Evolutionary conservation across 2,888 invertebrate genomes (phyloP), one percentile per base, ranked within the genome.

Genomic region (Unio pictorum): DNA sequence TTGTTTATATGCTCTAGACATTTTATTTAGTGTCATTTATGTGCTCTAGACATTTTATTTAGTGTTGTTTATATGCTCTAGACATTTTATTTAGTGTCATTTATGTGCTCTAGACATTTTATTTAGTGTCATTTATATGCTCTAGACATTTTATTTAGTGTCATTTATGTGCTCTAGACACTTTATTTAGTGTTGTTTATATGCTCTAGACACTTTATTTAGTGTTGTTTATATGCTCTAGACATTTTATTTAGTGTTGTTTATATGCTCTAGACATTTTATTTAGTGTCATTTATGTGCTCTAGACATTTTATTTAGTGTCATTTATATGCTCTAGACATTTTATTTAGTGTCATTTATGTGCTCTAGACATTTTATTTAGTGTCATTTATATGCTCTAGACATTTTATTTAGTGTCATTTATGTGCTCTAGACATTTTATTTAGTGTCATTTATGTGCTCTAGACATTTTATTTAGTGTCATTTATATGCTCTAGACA

Each of bases 141-240:
- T n/a, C 8, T 58, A 61, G 6, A 61, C 28, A 4, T 63, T 30
- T 20, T 64, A 23, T 56, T 23, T n/a, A 15, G 54, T 58, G 34
- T 20, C 15, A 23, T 54, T 71, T 45, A 63, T 74, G 71, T 64
- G 72, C 90, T 91, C 64, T 89, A 94, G 95, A 96, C 91, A 7
- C 6, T 58, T 58, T 58, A 6, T n/a, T 58, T n/a, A 58, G n/a
- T 58, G 20, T 3, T 4, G 4, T 57, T 4, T 23, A 57, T 57
- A 4, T 3, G 3, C 3, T 20, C 4, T 57, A 57, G n/a, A 20
- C 57, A 20, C 2, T 57, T 57, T 23, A 57, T n/a, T 23, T n/a
- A 57, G 2, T 57, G 58, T 58, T 1, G 11, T 23, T 58, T 7
- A 23, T 58, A 1, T 8, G 23, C 7, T 23, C 15, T 58, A 61